Conservation (phyloP, 2,888 invertebrate species). For the Ophion obscuratus region DNA sequence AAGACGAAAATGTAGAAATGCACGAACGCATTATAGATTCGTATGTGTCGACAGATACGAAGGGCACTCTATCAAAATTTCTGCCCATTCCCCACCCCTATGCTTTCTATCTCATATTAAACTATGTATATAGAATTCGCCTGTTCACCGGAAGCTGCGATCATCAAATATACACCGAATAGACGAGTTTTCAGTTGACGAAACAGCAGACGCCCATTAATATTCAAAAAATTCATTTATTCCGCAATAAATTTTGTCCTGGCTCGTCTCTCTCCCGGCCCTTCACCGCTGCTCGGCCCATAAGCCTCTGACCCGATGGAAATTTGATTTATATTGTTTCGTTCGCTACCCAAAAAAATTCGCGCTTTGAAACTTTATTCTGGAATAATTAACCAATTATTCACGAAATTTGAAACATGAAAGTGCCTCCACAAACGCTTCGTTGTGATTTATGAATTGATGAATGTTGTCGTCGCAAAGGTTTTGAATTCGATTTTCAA, state of each 20-base stretch:
- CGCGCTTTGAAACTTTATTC: not conserved
- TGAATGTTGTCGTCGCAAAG: not conserved
- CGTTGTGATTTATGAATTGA: not conserved
- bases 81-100: not conserved
- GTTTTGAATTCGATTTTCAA: too few relatives aligned
- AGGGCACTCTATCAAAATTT: not conserved
- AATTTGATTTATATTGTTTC: conserved; percentile 11
- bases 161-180: conserved; percentile 43
- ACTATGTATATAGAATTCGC: not conserved
- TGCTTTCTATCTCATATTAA: not conserved
- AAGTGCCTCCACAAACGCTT: not conserved
- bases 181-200: conserved; percentile 28
- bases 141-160: conserved; percentile 11
- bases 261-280: not conserved
- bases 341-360: not conserved
- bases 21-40: not conserved
- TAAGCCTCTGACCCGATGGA: not conserved
- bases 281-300: not conserved
- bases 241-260: conserved; percentile 34
- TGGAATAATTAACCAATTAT: not conserved
- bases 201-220: conserved; percentile 34
- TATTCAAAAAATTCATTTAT: conserved; percentile 51
- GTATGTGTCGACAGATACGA: too few relatives aligned
- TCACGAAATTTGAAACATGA: not conserved
- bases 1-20: not conserved